Conservation (phyloP, 2,888 invertebrate species). For the Chloroclysta siterata region DNA sequence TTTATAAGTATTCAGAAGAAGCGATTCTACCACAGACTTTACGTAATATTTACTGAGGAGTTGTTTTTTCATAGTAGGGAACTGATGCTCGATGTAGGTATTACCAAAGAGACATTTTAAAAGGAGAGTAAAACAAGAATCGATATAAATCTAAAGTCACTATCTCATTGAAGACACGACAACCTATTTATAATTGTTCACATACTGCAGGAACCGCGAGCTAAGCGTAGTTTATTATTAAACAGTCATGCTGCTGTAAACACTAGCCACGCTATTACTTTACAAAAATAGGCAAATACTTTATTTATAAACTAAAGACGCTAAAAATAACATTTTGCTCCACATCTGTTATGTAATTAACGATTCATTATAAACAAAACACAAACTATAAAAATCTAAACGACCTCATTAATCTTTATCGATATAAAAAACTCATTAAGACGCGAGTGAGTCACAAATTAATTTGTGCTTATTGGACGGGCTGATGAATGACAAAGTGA, state of each 20-base stretch:
- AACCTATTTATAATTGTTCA: conserved; percentile 36
- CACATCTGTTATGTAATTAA: conserved; percentile 24
- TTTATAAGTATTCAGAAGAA: conserved; percentile 16
- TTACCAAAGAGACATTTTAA: background rate
- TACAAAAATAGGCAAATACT: conserved; percentile 17
- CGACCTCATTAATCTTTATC: conserved; percentile 27
- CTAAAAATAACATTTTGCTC: conserved; percentile 19
- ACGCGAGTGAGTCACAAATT: conserved; percentile 17
- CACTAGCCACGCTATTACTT: conserved; percentile 5
- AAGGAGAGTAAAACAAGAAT: background rate
- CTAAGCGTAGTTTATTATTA: conserved; percentile 28
- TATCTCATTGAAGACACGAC: conserved; percentile 5
- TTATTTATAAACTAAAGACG: conserved; percentile 19
- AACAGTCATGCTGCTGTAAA: conserved; percentile 18
- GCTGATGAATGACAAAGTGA: conserved; percentile 22
- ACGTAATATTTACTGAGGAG: conserved; percentile 1
- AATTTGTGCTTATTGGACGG: conserved; percentile 14
- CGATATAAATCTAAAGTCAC: background rate
- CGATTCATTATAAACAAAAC: conserved; percentile 27
- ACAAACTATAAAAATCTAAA: conserved; percentile 32
- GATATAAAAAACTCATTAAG: conserved; percentile 31
- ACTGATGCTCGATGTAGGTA: background rate
- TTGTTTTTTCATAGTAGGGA: background rate
- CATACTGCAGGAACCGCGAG: conserved; percentile 17
- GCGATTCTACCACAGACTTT: conserved; percentile 10